Base-by-base conservation (phyloP, 2,888 invertebrate species). In the Mayetiola destructor region DNA sequence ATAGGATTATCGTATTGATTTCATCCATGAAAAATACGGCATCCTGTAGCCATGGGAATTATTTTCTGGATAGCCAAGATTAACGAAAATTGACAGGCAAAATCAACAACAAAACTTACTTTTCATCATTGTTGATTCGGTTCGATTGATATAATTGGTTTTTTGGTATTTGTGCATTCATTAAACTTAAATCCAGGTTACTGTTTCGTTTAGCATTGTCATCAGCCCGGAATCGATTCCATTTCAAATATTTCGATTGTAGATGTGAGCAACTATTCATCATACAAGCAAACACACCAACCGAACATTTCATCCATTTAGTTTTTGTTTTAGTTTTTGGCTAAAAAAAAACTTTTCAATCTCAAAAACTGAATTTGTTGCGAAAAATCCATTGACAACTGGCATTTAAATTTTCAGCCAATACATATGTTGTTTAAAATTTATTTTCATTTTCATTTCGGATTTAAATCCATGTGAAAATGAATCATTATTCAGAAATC, bases 41-140 rank as follows among this genome's bases (percentile, higher is more conserved):
- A 39, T 20, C 16, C 20, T 39, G 21, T 23, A 12, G 12, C 40
- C 40, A 4, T 12, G 12, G 37, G 4, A 12, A 12, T n/a, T 4
- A 3, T 42, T 23, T n/a, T 21, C 48, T n/a, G n/a, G 16, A 48
- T 48, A 27, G n/a, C 23, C 10, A 48, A 2, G 48, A 48, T 48
- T 23, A 48, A 48, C 27, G 48, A 27, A 48, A 48, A 48, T 48
- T 48, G 48, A 48, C n/a, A n/a, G n/a, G n/a, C n/a, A n/a, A n/a
- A n/a, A n/a, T n/a, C n/a, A n/a, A n/a, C n/a, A n/a, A n/a, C n/a
- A n/a, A n/a, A n/a, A n/a, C n/a, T n/a, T n/a, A n/a, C n/a, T n/a
- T n/a, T n/a, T n/a, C n/a, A n/a, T n/a, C n/a, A n/a, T n/a, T n/a
- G n/a, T n/a, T n/a, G n/a, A n/a, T n/a, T n/a, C n/a, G n/a, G n/a